Conservation (phyloP, 1,140 invertebrate genomes). For the Andrena cerasifolii region DNA sequence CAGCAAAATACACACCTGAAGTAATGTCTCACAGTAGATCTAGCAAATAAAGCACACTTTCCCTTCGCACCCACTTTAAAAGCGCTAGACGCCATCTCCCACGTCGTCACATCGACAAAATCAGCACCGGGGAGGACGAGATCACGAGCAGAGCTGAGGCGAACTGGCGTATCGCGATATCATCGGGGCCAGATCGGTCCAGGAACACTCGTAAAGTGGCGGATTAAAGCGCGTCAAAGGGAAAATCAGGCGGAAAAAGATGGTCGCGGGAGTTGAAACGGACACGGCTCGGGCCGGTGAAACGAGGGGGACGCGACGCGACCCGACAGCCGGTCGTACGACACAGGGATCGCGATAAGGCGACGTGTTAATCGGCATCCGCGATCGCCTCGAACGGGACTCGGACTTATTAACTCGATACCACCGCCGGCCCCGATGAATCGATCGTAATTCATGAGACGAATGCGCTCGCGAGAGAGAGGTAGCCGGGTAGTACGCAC, state of each 20-base stretch:
- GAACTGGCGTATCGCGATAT: background rate
- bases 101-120: no score
- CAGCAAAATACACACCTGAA: no score
- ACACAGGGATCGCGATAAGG: conserved; percentile 41
- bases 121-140: background rate
- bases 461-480: conserved; percentile 11
- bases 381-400: conserved; percentile 44
- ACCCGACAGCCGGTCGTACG: conserved; percentile 16
- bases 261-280: background rate
- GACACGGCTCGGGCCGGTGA: background rate
- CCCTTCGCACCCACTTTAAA: no score
- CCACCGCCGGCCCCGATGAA: conserved; percentile 12
- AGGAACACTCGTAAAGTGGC: background rate
- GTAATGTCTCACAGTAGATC: no score
- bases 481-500: conserved; percentile 13
- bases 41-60: no score
- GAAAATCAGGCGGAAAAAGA: background rate
- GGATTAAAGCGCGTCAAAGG: background rate
- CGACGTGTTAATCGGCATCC: conserved; percentile 40
- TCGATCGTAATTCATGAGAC: conserved; percentile 30
- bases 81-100: no score
- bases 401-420: conserved; percentile 42
- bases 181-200: background rate
- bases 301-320: conserved; percentile 6
- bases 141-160: background rate